Conservation (phyloP, 1,140 invertebrate genomes). For the Akabosia matsudoensis region DNA sequence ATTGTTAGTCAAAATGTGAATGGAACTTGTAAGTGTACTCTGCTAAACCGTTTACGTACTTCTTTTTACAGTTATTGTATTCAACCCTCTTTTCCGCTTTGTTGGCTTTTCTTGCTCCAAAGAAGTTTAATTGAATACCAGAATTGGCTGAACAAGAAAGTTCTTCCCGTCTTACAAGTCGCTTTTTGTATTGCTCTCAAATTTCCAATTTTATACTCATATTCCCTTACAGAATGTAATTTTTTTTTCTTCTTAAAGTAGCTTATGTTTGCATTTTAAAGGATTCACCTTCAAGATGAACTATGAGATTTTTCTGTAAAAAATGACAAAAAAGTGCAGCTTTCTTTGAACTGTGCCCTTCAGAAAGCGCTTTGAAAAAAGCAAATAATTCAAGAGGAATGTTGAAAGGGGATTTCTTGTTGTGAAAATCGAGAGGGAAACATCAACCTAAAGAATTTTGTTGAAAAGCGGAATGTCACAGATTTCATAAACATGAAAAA, state of each 20-base stretch:
- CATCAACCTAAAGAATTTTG: neutral
- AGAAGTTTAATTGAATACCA: too few relatives aligned
- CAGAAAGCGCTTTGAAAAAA: too few relatives aligned
- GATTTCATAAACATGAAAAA: neutral
- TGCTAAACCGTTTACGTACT: neutral
- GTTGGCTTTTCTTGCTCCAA: neutral
- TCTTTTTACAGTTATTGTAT: neutral
- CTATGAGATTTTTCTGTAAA: neutral
- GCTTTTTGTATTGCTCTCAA: neutral
- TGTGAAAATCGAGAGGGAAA: neutral
- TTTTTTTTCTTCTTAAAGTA: too few relatives aligned
- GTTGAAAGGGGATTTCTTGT: neutral
- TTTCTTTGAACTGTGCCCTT: neutral
- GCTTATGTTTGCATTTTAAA: too few relatives aligned
- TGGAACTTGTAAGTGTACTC: neutral
- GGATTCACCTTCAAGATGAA: too few relatives aligned
- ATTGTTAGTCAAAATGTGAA: slow-evolving; percentile 18
- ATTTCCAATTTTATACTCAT: neutral
- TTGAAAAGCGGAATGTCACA: neutral
- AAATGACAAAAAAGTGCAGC: neutral
- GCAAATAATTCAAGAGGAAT: neutral
- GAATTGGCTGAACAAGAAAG: too few relatives aligned
- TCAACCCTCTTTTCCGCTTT: neutral
- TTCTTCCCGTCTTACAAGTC: neutral
- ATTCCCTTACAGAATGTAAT: neutral